phyloP scores from a whole-genome alignment of 2,888 invertebrate species.

The Agrotis exclamationis region DNA sequence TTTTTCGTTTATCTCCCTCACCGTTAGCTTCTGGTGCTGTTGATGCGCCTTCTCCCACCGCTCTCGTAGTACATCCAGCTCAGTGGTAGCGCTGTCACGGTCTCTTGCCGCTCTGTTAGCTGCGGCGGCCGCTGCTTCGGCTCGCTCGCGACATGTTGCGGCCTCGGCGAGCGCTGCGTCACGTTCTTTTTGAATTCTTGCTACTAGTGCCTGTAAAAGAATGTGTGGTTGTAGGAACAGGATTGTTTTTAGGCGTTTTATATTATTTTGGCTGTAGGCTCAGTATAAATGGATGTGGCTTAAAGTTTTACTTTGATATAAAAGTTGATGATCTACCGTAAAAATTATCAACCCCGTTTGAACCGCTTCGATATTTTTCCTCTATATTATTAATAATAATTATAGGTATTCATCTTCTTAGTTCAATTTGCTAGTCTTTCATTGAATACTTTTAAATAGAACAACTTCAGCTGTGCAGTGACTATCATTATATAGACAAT shows the following conservation, averaged over 20 bases:
- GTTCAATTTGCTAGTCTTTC: neutral
- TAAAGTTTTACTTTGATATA: too few species aligned
- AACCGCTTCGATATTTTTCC: too few species aligned
- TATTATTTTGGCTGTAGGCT: neutral
- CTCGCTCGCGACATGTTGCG: constrained; percentile 95
- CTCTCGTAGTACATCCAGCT: constrained; percentile 96
- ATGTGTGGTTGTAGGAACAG: neutral
- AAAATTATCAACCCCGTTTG: too few species aligned
- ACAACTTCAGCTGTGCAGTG: too few species aligned
- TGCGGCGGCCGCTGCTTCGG: constrained; percentile 95
- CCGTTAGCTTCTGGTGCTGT: constrained; percentile 96
- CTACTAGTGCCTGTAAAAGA: constrained; percentile 92
- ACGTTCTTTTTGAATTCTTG: constrained; percentile 96
- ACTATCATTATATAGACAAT: too few species aligned
- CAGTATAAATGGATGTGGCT: too few species aligned
- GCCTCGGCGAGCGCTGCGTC: constrained; percentile 96
- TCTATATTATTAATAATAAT: too few species aligned
- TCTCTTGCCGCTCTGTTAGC: constrained; percentile 96
- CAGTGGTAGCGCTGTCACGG: constrained; percentile 95
- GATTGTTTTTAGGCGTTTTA: neutral
- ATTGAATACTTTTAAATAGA: neutral
- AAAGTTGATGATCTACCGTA: too few species aligned
- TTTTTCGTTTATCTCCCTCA: constrained; percentile 67
- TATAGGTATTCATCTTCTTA: too few species aligned
- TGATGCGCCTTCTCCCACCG: constrained; percentile 97